Percentiles rank a stretch among this genome's conserved stretches.
Conservation (phyloP, 53 echinoderm and acorn worm genomes). For the Zoroaster sp. region DNA sequence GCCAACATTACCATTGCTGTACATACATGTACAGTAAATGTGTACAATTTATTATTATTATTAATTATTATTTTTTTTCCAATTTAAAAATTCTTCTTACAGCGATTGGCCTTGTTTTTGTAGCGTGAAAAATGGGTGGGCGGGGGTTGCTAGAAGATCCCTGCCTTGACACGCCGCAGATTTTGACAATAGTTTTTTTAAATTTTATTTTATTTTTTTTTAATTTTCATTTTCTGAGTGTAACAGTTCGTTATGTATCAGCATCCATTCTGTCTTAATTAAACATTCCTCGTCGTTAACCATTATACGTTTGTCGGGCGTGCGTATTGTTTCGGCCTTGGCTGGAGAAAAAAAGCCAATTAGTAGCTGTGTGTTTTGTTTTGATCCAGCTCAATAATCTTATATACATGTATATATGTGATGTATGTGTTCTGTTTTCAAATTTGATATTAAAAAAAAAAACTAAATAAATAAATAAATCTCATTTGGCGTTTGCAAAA, state of each 20-base stretch:
- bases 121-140: not conserved
- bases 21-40: too few relatives aligned
- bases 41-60: too few relatives aligned
- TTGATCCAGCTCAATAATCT: not conserved
- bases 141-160: not conserved
- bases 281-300: not conserved
- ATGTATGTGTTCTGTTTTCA: too few relatives aligned
- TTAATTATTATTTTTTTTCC: too few relatives aligned
- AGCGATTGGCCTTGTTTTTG: not conserved
- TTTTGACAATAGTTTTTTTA: not conserved
- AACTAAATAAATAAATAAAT: too few relatives aligned
- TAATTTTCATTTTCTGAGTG: not conserved
- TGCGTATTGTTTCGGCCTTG: not conserved
- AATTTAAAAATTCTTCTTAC: too few relatives aligned
- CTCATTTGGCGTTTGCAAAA: too few relatives aligned
- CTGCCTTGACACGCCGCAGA: not conserved
- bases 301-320: not conserved
- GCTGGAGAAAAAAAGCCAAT: constrained; percentile 1
- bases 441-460: too few relatives aligned
- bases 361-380: not conserved
- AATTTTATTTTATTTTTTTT: not conserved
- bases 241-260: not conserved
- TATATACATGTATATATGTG: too few relatives aligned
- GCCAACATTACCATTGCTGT: too few relatives aligned
- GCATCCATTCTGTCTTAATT: not conserved